These are phyloP conservation scores for Lysandra bellargus DNA, from an alignment of 2,888 invertebrate genomes.

Conservation along the genomic window DNA sequence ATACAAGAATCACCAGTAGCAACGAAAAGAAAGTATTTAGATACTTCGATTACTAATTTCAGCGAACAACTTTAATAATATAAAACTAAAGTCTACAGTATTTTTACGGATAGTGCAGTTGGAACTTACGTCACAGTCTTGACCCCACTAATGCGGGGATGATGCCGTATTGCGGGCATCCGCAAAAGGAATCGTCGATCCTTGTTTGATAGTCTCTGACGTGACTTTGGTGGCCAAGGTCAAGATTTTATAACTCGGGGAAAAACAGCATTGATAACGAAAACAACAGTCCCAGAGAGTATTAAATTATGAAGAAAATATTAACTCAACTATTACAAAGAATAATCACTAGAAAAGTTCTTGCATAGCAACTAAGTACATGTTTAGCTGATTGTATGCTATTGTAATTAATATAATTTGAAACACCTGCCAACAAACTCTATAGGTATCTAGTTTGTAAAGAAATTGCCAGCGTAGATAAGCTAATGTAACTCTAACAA, in stretches of 20 bases:
- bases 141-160: conserved; percentile 45
- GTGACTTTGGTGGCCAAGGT: conserved; percentile 4
- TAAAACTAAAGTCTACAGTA: not conserved
- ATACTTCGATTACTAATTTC: not conserved
- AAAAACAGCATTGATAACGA: not conserved
- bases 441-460: no score
- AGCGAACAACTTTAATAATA: conserved; percentile 40
- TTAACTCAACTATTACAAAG: not conserved
- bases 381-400: no score
- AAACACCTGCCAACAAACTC: no score
- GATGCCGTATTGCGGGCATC: conserved; percentile 49
- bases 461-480: no score
- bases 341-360: not conserved
- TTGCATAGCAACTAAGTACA: not conserved
- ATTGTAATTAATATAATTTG: no score
- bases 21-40: no score
- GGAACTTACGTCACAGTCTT: conserved; percentile 45
- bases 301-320: not conserved
- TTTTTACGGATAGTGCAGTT: conserved; percentile 13
- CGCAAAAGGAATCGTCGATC: conserved; percentile 45
- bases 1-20: not conserved
- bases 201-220: conserved; percentile 48
- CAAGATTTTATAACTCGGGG: not conserved
- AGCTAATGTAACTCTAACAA: no score
- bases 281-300: not conserved